Conservation (phyloP, 2,797 vertebrate species). For the Spinibarbus caldwelli region DNA sequence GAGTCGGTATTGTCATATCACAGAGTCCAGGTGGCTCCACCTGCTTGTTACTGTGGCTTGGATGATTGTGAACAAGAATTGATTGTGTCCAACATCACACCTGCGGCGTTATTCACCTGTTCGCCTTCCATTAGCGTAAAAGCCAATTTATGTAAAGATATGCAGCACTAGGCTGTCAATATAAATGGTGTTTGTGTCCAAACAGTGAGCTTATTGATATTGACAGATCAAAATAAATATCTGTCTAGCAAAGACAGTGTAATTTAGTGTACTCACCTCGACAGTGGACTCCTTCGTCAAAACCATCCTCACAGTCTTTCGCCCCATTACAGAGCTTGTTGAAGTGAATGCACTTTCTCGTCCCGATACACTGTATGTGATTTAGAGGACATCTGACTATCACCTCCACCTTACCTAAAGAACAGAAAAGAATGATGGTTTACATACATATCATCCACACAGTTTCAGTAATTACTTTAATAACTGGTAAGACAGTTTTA, state of each 20-base stretch:
- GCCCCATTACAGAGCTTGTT: constrained; percentile 93
- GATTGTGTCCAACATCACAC: constrained; percentile 71
- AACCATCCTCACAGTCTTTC: constrained; percentile 89
- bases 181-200: neutral
- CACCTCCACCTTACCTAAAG: constrained; percentile 84
- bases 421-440: constrained; percentile 51
- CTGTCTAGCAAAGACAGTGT: neutral
- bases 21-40: constrained; percentile 71
- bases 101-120: constrained; percentile 61
- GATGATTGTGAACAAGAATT: constrained; percentile 66
- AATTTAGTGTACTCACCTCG: constrained; percentile 81
- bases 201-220: neutral
- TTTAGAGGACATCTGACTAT: constrained; percentile 88
- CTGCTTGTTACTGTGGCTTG: constrained; percentile 66
- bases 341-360: constrained; percentile 90
- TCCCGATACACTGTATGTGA: constrained; percentile 88
- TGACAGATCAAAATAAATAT: constrained; percentile 19
- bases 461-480: constrained; percentile 9
- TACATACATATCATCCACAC: constrained; percentile 1
- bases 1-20: constrained; percentile 63
- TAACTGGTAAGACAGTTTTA: neutral
- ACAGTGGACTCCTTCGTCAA: constrained; percentile 93
- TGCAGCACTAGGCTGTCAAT: neutral
- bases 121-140: constrained; percentile 56
- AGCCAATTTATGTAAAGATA: constrained; percentile 54